Evolutionary conservation across 2,888 invertebrate species (phyloP), one percentile per base, ranked within the genome.

Genomic region (Acrocyrtus sp.): DNA sequence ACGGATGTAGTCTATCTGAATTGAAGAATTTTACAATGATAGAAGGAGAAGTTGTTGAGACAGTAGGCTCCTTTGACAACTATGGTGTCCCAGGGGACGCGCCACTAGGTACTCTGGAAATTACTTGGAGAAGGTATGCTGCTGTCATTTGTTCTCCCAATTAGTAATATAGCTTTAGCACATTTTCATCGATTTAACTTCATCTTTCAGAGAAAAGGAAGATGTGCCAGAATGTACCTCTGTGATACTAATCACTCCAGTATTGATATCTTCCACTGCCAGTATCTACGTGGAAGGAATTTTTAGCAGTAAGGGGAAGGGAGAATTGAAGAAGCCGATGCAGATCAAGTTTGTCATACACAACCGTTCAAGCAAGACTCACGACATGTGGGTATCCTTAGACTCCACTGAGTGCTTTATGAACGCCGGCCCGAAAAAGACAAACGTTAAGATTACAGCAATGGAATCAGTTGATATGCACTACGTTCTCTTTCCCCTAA

Each of bases 371-470:
- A 86, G 87, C 53, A 88, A 87, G 72, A 88, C 94, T 43, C 88
- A 93, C 69, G 90, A 92, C 74, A 85, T 95, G 39, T 90, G 89
- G 80, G 85, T 94, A 43, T 88, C 87, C 61, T 91, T 95, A 85
- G 94, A 94, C 81, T 90, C 91, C 6, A 92, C 90, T 72, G 96
- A 97, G 84, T 92, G 92, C 45, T 97, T 97, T 84, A 96, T 97
- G 92, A 96, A 95, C 85, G 91, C 96, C 73, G 97, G 97, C 1
- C 94, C 95, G 83, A 96, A 94, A 85, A 94, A 95, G 87, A 82
- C 85, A 1, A 84, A 84, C 54, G 83, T 86, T 72, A 82, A 85
- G 53, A 82, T 86, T 17, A 79, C 85, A 63, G 86, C 86, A 0
- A 80, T 83, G 6, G 83, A 83, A 62, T 82, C 82, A 10, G 82